phyloP scores from a whole-genome alignment of 1,140 invertebrate species.

The Drosophila repletoides region DNA sequence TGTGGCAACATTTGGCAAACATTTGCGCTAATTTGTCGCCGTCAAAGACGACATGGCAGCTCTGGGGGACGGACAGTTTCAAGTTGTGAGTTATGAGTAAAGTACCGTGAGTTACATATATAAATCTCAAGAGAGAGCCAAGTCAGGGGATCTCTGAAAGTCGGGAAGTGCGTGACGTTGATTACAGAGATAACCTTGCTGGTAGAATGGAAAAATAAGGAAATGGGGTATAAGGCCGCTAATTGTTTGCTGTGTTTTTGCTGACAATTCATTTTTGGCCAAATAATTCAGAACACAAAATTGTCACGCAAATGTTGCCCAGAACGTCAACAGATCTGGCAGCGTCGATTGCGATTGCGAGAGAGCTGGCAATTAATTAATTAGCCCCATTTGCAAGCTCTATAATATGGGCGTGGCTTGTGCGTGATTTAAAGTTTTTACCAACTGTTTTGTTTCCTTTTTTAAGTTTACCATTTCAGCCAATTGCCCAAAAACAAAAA shows the following conservation, averaged over 20 bases:
- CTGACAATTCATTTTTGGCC: constrained; percentile 69
- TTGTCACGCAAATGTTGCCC: constrained; percentile 55
- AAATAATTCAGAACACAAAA: constrained; percentile 47
- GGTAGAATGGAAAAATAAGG: background rate
- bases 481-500: too few species aligned
- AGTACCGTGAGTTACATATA: constrained; percentile 54
- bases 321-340: constrained; percentile 7
- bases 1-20: constrained; percentile 35
- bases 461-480: constrained; percentile 4
- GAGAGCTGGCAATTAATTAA: constrained; percentile 73
- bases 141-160: background rate
- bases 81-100: constrained; percentile 7
- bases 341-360: constrained; percentile 23
- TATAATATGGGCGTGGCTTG: constrained; percentile 32
- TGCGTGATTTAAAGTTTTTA: constrained; percentile 53
- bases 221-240: constrained; percentile 21
- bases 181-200: constrained; percentile 54
- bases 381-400: constrained; percentile 29
- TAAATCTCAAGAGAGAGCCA: constrained; percentile 46
- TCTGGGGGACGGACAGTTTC: background rate
- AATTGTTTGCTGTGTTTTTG: constrained; percentile 68
- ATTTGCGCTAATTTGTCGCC: constrained; percentile 61
- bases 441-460: constrained; percentile 17
- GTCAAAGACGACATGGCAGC: constrained; percentile 42
- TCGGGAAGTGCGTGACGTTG: constrained; percentile 54